phyloP scores from a whole-genome alignment of 2,113 vertebrate genomes.

The Hymenochirus boettgeri region DNA sequence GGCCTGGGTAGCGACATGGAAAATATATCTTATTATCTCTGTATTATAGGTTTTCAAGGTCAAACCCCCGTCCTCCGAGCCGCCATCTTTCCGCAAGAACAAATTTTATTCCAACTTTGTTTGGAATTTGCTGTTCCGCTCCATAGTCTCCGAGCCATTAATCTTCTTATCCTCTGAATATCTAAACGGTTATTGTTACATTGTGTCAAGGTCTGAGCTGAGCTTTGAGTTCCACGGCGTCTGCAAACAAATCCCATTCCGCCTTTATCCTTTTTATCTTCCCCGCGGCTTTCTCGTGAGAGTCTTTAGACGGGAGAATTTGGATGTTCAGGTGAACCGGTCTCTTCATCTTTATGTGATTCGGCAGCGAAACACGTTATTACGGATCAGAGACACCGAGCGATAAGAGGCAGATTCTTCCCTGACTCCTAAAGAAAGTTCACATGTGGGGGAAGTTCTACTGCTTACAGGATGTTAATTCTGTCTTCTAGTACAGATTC shows the following conservation, averaged over 20 bases:
- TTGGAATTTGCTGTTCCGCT: background rate
- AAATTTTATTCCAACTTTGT: background rate
- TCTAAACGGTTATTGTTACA: slow-evolving; percentile 7
- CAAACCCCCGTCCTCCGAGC: too few species aligned
- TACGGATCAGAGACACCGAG: background rate
- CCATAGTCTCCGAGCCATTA: background rate
- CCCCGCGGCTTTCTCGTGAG: background rate
- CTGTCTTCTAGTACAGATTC: too few species aligned
- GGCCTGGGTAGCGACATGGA: too few species aligned
- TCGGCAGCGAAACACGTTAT: background rate
- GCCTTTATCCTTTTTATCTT: background rate
- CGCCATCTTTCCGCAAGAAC: too few species aligned
- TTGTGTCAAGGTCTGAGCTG: background rate
- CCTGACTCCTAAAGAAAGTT: background rate
- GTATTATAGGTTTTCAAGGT: too few species aligned
- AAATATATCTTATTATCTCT: too few species aligned
- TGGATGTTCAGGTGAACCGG: background rate
- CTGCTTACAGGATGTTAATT: too few species aligned
- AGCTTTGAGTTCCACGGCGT: background rate
- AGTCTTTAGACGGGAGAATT: background rate
- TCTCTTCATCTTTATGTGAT: background rate
- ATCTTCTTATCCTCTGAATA: slow-evolving; percentile 31
- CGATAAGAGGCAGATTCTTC: background rate
- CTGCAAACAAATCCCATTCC: background rate
- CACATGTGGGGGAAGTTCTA: too few species aligned